phyloP scores from a whole-genome alignment of 2,113 vertebrate genomes.

The Coptodon rendalli region DNA sequence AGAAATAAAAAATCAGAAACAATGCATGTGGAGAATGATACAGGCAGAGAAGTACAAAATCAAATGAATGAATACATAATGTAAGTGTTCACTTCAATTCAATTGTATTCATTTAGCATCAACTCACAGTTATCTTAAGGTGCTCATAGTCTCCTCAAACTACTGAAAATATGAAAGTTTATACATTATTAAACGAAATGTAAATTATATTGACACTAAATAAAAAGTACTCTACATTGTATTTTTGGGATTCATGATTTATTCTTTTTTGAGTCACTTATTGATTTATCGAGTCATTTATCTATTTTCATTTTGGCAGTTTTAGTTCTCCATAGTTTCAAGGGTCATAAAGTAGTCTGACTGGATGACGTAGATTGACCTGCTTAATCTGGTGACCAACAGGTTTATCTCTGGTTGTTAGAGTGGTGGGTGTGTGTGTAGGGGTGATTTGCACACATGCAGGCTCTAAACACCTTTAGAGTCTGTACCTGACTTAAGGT shows the following conservation, averaged over 20 bases:
- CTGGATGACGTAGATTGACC: background rate
- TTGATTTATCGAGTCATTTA: background rate
- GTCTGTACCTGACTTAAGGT: background rate
- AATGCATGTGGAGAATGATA: background rate
- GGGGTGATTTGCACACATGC: background rate
- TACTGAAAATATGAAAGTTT: background rate
- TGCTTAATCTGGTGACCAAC: background rate
- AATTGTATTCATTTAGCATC: background rate
- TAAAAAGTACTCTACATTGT: background rate
- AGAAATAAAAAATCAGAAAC: background rate
- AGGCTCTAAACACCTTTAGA: background rate
- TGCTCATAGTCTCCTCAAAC: background rate
- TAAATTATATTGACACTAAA: background rate
- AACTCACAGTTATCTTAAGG: background rate
- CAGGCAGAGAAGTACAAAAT: background rate
- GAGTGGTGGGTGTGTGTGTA: background rate
- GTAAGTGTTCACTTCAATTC: background rate
- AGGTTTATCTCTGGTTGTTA: background rate
- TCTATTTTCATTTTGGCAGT: background rate
- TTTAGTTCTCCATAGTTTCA: background rate
- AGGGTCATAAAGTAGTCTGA: background rate
- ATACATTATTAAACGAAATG: background rate
- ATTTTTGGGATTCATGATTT: background rate
- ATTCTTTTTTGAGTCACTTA: background rate
- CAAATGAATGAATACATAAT: background rate